These are phyloP conservation scores for Acanthopleura granulata DNA, from an alignment of 2,888 invertebrate genomes.

Conservation along the genomic window DNA sequence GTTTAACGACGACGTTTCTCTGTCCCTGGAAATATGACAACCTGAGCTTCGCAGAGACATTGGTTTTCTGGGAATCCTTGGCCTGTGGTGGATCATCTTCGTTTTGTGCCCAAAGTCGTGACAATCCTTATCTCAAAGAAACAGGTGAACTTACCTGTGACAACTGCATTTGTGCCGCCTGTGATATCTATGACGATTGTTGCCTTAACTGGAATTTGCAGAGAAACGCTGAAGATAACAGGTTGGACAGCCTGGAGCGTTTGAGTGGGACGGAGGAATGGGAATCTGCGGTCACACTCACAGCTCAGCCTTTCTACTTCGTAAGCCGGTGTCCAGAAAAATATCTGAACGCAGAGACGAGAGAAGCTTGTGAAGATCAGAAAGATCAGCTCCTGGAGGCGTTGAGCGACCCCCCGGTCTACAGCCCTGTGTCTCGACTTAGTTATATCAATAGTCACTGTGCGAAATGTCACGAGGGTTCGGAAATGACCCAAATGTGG, in stretches of 20 bases:
- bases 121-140: neutral
- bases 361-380: neutral
- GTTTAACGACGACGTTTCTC: too few species aligned
- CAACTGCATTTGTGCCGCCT: neutral
- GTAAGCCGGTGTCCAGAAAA: neutral
- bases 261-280: too few species aligned
- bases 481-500: neutral
- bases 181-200: neutral
- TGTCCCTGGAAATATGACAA: neutral
- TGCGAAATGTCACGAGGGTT: neutral
- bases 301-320: neutral
- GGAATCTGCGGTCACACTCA: too few species aligned
- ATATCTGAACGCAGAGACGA: neutral
- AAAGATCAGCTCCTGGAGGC: neutral
- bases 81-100: neutral
- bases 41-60: neutral
- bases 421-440: neutral
- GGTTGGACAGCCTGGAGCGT: too few species aligned
- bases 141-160: neutral
- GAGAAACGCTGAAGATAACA: too few species aligned
- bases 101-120: neutral
- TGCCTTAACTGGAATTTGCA: neutral
- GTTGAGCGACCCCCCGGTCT: neutral
- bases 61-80: neutral
- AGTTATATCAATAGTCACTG: neutral